Evolutionary conservation across 2,888 invertebrate species (phyloP).

Genomic region (Agriopis marginaria): DNA sequence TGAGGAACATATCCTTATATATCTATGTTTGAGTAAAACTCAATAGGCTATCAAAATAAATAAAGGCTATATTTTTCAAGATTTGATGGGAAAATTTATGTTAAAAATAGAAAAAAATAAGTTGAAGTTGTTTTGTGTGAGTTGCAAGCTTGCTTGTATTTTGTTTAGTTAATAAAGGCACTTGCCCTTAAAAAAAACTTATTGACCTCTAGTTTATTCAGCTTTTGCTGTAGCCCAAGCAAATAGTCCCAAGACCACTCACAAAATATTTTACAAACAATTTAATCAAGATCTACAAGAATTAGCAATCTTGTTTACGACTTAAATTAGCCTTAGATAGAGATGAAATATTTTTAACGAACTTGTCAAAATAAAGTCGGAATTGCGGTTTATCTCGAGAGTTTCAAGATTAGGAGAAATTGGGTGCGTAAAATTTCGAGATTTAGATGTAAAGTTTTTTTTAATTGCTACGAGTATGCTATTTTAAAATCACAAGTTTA

Average conservation of each 20-base stretch:
- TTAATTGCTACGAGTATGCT: not conserved
- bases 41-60: too few relatives aligned
- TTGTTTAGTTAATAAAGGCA: too few relatives aligned
- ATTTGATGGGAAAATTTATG: too few relatives aligned
- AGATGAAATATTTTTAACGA: slow-evolving; percentile 39
- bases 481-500: not conserved
- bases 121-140: too few relatives aligned
- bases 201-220: not conserved
- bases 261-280: slow-evolving; percentile 56
- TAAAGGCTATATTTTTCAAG: too few relatives aligned
- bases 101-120: too few relatives aligned
- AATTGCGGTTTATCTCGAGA: slow-evolving; percentile 21
- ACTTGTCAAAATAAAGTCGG: slow-evolving; percentile 35
- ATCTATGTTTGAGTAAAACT: too few relatives aligned
- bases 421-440: not conserved
- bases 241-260: slow-evolving; percentile 40
- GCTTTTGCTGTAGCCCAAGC: slow-evolving; percentile 15
- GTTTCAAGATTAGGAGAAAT: slow-evolving; percentile 21
- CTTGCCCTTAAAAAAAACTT: too few relatives aligned
- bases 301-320: slow-evolving; percentile 55
- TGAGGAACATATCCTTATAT: too few relatives aligned
- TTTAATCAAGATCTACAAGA: slow-evolving; percentile 57
- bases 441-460: slow-evolving; percentile 6
- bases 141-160: too few relatives aligned
- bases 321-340: slow-evolving; percentile 38